Percentiles rank a stretch among this genome's conserved stretches.
These are phyloP conservation scores for Trichoplusia ni DNA, from an alignment of 1,140 invertebrate genomes.

Conservation along the genomic window DNA sequence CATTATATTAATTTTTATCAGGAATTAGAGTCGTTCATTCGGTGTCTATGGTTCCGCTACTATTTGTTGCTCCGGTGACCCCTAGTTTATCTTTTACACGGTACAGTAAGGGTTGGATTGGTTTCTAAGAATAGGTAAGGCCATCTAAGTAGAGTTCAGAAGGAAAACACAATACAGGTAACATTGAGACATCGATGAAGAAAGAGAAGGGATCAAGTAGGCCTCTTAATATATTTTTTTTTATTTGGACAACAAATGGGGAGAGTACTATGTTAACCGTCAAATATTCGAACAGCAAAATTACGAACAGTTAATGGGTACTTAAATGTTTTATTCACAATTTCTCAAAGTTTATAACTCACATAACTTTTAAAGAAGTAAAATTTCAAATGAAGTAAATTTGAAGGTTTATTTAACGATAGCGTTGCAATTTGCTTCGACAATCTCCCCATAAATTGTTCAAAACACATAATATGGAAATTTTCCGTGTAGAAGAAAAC, in stretches of 20 bases:
- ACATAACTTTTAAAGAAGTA: too few relatives aligned
- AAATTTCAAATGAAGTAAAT: too few relatives aligned
- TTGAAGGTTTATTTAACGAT: conserved; percentile 24
- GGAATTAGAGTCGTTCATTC: conserved; percentile 59
- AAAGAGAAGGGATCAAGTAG: conserved; percentile 51
- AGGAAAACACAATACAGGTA: conserved; percentile 64
- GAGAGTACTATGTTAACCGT: conserved; percentile 19
- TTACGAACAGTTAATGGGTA: too few relatives aligned
- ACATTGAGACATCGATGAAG: conserved; percentile 72
- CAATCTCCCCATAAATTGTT: conserved; percentile 57
- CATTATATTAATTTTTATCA: conserved; percentile 77
- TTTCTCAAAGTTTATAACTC: too few relatives aligned
- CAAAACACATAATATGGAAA: conserved; percentile 61
- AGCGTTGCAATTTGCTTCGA: background rate
- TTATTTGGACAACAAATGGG: conserved; percentile 47
- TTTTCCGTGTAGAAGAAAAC: conserved; percentile 74
- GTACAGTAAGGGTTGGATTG: conserved; percentile 51
- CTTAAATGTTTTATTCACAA: too few relatives aligned
- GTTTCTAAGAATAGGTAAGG: conserved; percentile 59
- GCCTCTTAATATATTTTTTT: conserved; percentile 36
- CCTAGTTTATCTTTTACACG: conserved; percentile 57
- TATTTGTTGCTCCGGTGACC: conserved; percentile 62
- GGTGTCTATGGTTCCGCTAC: conserved; percentile 59
- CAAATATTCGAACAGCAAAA: too few relatives aligned
- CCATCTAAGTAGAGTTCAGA: conserved; percentile 60